Percentiles rank a stretch among this genome's conserved stretches.
Conservation (phyloP, 2,888 invertebrate genomes). For the Marasmarcha lunaedactyla region DNA sequence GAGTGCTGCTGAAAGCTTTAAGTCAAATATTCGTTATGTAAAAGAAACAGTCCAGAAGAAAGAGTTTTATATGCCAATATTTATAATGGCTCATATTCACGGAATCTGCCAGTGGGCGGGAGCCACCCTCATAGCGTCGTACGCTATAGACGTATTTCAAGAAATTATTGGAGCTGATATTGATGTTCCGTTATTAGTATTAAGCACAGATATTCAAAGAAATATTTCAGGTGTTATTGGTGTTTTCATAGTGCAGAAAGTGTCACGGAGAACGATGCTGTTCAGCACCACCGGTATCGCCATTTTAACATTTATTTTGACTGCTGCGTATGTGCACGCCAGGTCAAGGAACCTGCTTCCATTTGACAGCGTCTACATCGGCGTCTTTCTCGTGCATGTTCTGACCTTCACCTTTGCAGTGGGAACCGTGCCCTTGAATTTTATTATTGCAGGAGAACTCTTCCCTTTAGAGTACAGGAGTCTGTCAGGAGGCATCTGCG, state of each 20-base stretch:
- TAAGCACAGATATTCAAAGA: conserved; percentile 30
- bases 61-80: conserved; percentile 39
- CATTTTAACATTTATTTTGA: conserved; percentile 23
- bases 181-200: conserved; percentile 26
- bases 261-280: conserved; percentile 32
- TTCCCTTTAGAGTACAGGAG: conserved; percentile 72
- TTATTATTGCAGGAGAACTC: conserved; percentile 77
- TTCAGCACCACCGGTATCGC: conserved; percentile 27
- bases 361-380: conserved; percentile 32
- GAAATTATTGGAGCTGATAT: conserved; percentile 27
- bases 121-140: conserved; percentile 31
- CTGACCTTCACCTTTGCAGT: conserved; percentile 60
- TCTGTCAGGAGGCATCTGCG: conserved; percentile 54
- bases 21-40: conserved; percentile 18
- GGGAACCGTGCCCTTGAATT: conserved; percentile 73
- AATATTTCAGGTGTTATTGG: conserved; percentile 29
- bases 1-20: background rate
- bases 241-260: conserved; percentile 29
- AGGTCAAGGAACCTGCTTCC: conserved; percentile 23
- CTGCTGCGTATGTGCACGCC: conserved; percentile 29
- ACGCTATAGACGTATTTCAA: conserved; percentile 29
- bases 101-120: conserved; percentile 35
- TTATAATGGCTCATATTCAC: conserved; percentile 37
- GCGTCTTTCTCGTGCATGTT: conserved; percentile 28
- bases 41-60: conserved; percentile 24